Conservation (phyloP, 2,113 vertebrate genomes). For the Rhinolophus sinicus region DNA sequence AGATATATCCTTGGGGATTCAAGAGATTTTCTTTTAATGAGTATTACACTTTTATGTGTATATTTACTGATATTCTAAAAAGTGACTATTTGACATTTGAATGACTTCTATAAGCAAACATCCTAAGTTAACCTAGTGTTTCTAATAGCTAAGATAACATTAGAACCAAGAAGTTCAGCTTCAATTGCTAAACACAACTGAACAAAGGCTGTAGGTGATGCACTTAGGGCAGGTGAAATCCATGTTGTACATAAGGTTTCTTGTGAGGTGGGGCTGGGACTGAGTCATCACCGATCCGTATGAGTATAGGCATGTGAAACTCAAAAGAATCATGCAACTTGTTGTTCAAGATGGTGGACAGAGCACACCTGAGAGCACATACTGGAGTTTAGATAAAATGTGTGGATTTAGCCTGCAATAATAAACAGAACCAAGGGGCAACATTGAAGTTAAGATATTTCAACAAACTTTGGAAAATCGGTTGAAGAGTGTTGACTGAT, state of each 20-base stretch:
- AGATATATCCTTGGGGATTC: neutral
- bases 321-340: neutral
- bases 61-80: slow-evolving; percentile 18
- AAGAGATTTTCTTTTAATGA: neutral
- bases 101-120: neutral
- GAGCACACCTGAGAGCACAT: neutral
- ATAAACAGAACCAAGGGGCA: neutral
- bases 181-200: neutral
- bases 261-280: neutral
- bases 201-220: neutral
- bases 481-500: neutral
- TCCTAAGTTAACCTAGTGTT: neutral
- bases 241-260: neutral
- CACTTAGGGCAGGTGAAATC: neutral
- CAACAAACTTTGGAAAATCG: neutral
- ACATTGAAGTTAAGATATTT: neutral
- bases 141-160: neutral
- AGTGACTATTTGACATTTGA: neutral
- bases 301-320: neutral
- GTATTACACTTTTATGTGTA: neutral
- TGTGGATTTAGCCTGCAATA: neutral
- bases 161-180: neutral
- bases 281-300: fast-evolving
- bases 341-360: neutral
- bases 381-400: neutral